These are phyloP conservation scores for Dolichopus griseipennis DNA, from an alignment of 2,888 invertebrate species.

Conservation along the genomic window DNA sequence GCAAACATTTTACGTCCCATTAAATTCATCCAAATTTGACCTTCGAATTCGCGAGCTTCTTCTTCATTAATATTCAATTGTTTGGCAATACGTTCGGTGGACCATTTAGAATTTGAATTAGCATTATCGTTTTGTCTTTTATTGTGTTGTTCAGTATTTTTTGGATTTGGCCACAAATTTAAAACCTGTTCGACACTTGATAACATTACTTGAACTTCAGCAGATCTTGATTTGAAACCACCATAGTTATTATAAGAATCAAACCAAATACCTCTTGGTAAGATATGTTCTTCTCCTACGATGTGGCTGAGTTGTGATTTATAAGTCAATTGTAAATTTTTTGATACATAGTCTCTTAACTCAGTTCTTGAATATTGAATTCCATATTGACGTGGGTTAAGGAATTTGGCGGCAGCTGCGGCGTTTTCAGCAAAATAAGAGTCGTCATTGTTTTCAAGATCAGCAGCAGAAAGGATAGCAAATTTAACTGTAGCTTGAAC, in stretches of 20 bases:
- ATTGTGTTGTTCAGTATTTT: conserved; percentile 21
- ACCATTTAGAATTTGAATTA: conserved; percentile 10
- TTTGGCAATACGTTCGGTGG: conserved; percentile 28
- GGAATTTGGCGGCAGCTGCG: conserved; percentile 44
- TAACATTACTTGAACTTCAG: conserved; percentile 34
- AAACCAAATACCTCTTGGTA: conserved; percentile 45
- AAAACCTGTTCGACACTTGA: conserved; percentile 44
- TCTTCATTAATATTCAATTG: conserved; percentile 50
- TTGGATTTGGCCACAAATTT: conserved; percentile 28
- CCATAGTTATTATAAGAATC: conserved; percentile 32
- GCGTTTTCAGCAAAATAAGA: conserved; percentile 46
- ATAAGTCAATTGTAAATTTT: conserved; percentile 44
- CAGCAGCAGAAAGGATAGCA: conserved; percentile 50
- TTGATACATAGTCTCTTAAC: conserved; percentile 40
- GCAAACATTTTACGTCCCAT: conserved; percentile 45
- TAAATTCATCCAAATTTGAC: conserved; percentile 44
- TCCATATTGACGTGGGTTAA: conserved; percentile 44
- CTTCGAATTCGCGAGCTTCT: conserved; percentile 50
- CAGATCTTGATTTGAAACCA: conserved; percentile 32
- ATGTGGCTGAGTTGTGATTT: conserved; percentile 43
- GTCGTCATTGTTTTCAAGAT: conserved; percentile 43
- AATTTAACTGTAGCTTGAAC: conserved; percentile 59
- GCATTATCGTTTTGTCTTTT: conserved; percentile 18
- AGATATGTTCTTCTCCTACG: conserved; percentile 49
- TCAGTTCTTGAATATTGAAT: conserved; percentile 46